Evolutionary conservation across 2,113 vertebrate genomes (phyloP), one percentile per base, ranked within the genome.

Genomic region (Ochotona curzoniae): DNA sequence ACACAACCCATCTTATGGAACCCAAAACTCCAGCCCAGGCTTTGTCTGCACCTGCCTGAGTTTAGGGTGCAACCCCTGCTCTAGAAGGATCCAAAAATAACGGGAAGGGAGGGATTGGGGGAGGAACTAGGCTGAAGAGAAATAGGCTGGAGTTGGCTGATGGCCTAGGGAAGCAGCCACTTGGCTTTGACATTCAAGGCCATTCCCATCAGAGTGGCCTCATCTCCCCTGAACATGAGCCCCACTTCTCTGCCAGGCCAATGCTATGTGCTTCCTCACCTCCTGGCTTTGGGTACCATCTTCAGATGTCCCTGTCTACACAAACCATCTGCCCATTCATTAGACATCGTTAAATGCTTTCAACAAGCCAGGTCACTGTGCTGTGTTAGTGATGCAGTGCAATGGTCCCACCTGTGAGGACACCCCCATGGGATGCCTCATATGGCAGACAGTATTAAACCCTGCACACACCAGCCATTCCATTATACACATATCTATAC

Each of bases 11-110:
- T 81, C 94, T 97, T 91, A 94, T 90, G 4, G 0, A 88, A 60
- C 28, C 61, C 84, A 70, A 15, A 94, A 95, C 81, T 94, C 90
- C 94, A 95, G 95, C 81, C 87, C 96, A 89, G 91, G 63, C 84
- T 95, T 95, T 96, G 81, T 64, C 64, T 95, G 90, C 95, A 97
- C 97, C 96, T 95, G 93, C 95, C 84, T 87, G 85, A 88, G 83
- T 64, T 90, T 81, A 93, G 74, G 74, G 81, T 57, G 32, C 74
- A 83, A 78, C 78, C 74, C 66, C 74, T 67, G 66, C 87, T 90
- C 80, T 75, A 80, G 74, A 94, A 70, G 44, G 32, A 85, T 83
- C 96, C 83, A 94, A 96, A 94, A 95, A 96, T 94, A 96, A 83
- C 89, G 85, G 54, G 61, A 57, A 86, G 83, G 49, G 83, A 78